Evolutionary conservation across 1,140 invertebrate species (phyloP), one percentile per base, ranked within the genome.

Genomic region (Habropoda laboriosa): DNA sequence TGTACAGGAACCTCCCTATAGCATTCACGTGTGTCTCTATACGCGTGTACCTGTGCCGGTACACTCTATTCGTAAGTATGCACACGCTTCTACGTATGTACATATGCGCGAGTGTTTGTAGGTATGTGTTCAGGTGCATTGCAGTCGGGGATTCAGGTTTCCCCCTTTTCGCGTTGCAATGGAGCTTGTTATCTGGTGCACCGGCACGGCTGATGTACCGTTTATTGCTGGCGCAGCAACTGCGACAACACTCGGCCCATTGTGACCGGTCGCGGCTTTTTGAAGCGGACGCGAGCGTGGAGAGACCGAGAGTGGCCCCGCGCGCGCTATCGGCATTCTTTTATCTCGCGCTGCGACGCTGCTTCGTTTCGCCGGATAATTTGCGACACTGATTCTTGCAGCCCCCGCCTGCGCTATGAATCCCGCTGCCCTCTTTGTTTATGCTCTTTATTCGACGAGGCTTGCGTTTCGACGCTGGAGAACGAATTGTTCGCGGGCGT

Each of bases 131-230:
- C 53, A 72, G 66, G 77, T 73, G 72, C 55, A 80, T 38, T 27
- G 72, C 66, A 47, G 40, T 16, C 16, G 51, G 61, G 47, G 42
- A 57, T 47, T 60, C 51, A 47, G 47, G 77, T 12, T 7, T 58
- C 4, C 63, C 30, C 40, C 35, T 51, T 27, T 24, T 77, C 66
- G 12, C 60, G 40, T 67, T 75, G 82, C 79, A 78, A 87, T 79
- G 70, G 80, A 80, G 80, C 85, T 87, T 82, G 86, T 87, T 87
- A 87, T 87, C 82, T 79, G 80, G 51, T 76, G 80, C 80, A 76
- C 78, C 32, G 61, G 45, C 53, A 77, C 51, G 38, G 74, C 32
- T 79, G 73, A 87, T 83, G 77, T 79, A 79, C 86, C 70, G 83
- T 85, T 84, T 86, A 84, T 87, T 87, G 85, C 82, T 47, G 61